Percentiles rank a stretch among this genome's conserved stretches.
These are phyloP conservation scores for Drosophila bocki DNA, from an alignment of 1,140 invertebrate species.

Conservation along the genomic window DNA sequence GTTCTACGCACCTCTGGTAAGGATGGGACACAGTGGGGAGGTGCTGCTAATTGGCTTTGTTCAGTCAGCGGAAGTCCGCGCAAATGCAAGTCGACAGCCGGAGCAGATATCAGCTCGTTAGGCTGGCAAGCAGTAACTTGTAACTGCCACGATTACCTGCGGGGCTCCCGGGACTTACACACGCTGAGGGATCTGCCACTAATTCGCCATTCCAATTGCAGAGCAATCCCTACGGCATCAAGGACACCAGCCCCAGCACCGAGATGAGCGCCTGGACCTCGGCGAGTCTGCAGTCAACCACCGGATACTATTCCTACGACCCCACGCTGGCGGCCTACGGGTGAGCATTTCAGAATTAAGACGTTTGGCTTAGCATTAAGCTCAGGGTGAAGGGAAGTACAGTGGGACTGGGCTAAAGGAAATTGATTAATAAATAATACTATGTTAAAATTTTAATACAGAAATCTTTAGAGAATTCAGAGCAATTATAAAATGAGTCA, in stretches of 20 bases:
- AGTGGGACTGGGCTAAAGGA: background rate
- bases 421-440: background rate
- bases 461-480: background rate
- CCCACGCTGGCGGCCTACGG: conserved; percentile 96
- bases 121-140: conserved; percentile 13
- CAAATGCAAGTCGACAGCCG: conserved; percentile 53
- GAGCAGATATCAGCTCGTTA: conserved; percentile 48
- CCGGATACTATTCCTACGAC: conserved; percentile 96
- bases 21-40: conserved; percentile 82
- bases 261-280: conserved; percentile 96
- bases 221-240: conserved; percentile 96
- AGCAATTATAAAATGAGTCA: background rate
- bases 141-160: conserved; percentile 48
- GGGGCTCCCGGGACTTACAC: conserved; percentile 50
- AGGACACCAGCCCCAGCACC: conserved; percentile 91
- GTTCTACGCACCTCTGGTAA: conserved; percentile 97
- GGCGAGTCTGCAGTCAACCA: conserved; percentile 93
- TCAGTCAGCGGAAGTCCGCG: conserved; percentile 57
- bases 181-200: conserved; percentile 3
- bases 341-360: conserved; percentile 87
- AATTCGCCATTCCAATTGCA: conserved; percentile 86
- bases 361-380: conserved; percentile 13
- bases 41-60: conserved; percentile 57
- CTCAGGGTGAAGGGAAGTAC: background rate
- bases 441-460: background rate